Conservation (phyloP, 2,888 invertebrate species). For the Lasioglossum lativentre region DNA sequence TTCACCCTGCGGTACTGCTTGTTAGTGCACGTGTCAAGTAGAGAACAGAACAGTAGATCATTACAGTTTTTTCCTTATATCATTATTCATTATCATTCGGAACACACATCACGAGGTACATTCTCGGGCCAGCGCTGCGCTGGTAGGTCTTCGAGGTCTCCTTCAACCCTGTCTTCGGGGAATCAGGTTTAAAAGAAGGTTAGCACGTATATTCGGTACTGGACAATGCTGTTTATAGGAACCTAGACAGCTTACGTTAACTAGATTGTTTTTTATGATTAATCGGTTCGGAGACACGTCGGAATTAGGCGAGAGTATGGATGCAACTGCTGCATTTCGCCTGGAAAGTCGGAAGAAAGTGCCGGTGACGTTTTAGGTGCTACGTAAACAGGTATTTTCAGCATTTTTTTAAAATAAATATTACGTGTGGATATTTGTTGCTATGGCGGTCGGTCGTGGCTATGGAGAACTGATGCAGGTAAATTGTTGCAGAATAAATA, state of each 20-base stretch:
- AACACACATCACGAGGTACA: not conserved
- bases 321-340: not conserved
- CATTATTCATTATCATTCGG: constrained; percentile 41
- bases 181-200: not conserved
- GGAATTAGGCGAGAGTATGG: not conserved
- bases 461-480: not conserved
- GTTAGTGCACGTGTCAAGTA: constrained; percentile 77
- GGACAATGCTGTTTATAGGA: not conserved
- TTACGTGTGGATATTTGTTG: not conserved
- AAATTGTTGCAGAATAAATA: not conserved
- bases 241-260: not conserved
- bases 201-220: not conserved
- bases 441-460: not conserved
- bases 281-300: not conserved
- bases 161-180: constrained; percentile 14
- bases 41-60: constrained; percentile 68
- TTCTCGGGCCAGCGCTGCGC: not conserved
- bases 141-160: not conserved
- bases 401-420: not conserved
- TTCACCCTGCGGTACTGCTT: constrained; percentile 84
- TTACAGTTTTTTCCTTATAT: constrained; percentile 62
- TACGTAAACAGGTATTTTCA: not conserved
- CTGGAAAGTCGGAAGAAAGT: constrained; percentile 3
- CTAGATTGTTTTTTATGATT: not conserved
- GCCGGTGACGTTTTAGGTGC: not conserved